Evolutionary conservation across 2,888 invertebrate genomes (phyloP), one percentile per base, ranked within the genome.

Genomic region (Drosophila nr. fundita): DNA sequence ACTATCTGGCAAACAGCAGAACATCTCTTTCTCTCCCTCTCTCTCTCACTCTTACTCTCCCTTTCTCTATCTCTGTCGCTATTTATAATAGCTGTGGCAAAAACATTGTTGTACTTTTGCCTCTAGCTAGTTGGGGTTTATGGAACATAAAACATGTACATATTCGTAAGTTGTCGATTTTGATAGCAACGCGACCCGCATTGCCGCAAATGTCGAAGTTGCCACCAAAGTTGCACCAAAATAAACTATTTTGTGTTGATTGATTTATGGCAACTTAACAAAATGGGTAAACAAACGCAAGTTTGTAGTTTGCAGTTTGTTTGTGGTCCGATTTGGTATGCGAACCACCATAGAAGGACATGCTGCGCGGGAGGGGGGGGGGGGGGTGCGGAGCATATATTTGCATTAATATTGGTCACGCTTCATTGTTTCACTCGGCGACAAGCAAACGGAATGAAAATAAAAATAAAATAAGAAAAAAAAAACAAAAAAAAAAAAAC

Each of bases 351-450:
- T 64, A 58, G 49, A 64, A 80, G 77, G 80, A 79, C 67, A 42
- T 48, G 32, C 18, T 29, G 4, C 10, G 30, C 30, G 30, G 30
- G 10, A n/a, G n/a, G n/a, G 11, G n/a, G 13, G 1, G 6, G 4
- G n/a, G 11, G 8, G 15, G 11, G 38, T 32, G 32, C 32, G 32
- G 32, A 32, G 65, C 60, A 60, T 55, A 64, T 53, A 84, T 79
- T 87, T 77, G 70, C 88, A 89, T 89, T 82, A 76, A 87, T 87
- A 66, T 71, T 72, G 83, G 83, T 89, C 86, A 87, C 68, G 85
- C 68, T 89, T 87, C 76, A 86, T 89, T 78, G 85, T 85, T 75
- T 78, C 48, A 57, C 71, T 11, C n/a, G 18, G 21, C 30, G 21
- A 21, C 5, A 63, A 75, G 68, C 74, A 68, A 70, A 63, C 48